Evolutionary conservation across 2,113 vertebrate genomes (phyloP), one percentile per base, ranked within the genome.

Genomic region (Syngnathus scovelli): DNA sequence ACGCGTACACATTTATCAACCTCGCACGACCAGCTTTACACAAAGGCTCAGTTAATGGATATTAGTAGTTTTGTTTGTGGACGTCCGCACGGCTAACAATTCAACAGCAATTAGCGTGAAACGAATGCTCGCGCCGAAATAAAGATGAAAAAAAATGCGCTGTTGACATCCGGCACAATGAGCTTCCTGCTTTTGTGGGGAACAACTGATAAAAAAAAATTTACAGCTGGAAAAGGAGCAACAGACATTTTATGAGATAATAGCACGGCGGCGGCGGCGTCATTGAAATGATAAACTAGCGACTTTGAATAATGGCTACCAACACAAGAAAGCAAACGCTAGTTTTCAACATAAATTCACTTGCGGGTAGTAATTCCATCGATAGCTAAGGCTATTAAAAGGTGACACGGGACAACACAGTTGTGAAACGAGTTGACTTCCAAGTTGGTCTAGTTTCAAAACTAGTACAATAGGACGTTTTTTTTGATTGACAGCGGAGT

Each of bases 201-300:
- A 75, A 49, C 5, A 77, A 76, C 33, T 63, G 39, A 69, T 74
- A 67, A 75, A 64, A 67, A n/a, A 66, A 44, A 70, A 43, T 12
- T 4, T 75, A 74, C 36, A 18, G 54, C 61, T n/a, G 43, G 48
- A 61, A 80, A 72, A 69, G 43, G 46, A 67, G 61, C 58, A 71
- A 43, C 81, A 15, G 64, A 69, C 68, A 71, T 66, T 77, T 71
- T 41, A 54, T 37, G 21, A 66, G 56, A 81, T 71, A 69, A 69
- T 69, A 51, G 61, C n/a, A 63, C 33, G 61, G 58, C 15, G 67
- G 60, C 19, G 19, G 58, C 12, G 67, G 60, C n/a, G n/a, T 78
- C 64, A 80, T 79, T 80, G 21, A 74, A 70, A 72, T 66, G 64
- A 79, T 67, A 76, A 79, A 74, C 62, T 13, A 59, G 70, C 56